These are phyloP conservation scores for Thymelicus lineola DNA, from an alignment of 2,888 invertebrate species.

Conservation along the genomic window DNA sequence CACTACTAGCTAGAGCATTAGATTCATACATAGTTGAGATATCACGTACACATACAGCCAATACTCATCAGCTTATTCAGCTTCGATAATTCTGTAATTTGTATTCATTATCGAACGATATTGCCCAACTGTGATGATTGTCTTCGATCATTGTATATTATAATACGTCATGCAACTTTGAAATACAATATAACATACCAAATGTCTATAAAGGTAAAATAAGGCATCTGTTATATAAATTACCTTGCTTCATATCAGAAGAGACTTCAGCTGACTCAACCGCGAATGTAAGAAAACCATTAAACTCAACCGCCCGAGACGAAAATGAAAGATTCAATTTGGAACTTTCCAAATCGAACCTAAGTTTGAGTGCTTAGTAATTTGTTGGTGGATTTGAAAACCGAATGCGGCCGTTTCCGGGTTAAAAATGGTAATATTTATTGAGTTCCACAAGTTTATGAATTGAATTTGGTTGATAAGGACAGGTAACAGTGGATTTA, in stretches of 20 bases:
- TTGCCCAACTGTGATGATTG: too few species aligned
- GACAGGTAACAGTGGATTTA: constrained; percentile 9
- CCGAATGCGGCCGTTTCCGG: constrained; percentile 44
- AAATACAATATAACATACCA: not conserved
- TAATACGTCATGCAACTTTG: too few species aligned
- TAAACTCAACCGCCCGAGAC: constrained; percentile 29
- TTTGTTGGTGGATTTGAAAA: constrained; percentile 50
- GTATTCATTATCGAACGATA: too few species aligned
- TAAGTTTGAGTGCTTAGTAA: constrained; percentile 49
- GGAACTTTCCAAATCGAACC: constrained; percentile 49
- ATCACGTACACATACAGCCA: too few species aligned
- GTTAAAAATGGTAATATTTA: constrained; percentile 44
- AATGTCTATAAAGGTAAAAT: not conserved
- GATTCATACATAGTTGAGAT: too few species aligned
- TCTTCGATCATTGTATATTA: too few species aligned
- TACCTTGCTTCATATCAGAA: not conserved
- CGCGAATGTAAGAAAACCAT: constrained; percentile 41
- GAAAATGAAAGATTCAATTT: constrained; percentile 51
- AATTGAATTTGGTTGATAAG: constrained; percentile 29
- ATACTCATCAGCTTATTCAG: too few species aligned
- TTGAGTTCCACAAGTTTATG: constrained; percentile 37
- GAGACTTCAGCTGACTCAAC: constrained; percentile 13
- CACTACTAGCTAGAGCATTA: too few species aligned
- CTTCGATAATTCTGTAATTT: too few species aligned
- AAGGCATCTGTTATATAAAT: constrained; percentile 16